Conservation (phyloP, 2,113 vertebrate genomes). For the Lepisosteus oculatus region DNA sequence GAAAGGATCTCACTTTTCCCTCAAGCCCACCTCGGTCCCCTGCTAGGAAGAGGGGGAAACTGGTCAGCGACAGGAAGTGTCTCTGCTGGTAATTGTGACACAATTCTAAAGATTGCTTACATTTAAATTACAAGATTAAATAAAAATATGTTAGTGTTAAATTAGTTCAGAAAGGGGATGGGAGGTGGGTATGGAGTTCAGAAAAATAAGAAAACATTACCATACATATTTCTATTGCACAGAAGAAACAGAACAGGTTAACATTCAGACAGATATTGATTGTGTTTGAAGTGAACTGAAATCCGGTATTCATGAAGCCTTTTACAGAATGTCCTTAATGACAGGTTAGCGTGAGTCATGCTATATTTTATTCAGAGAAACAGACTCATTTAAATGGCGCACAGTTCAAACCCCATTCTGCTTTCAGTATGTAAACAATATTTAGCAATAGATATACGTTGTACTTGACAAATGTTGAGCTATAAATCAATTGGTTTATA, state of each 20-base stretch:
- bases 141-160: no score
- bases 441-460: constrained; percentile 7
- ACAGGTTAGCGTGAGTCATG: neutral
- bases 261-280: neutral
- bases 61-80: no score
- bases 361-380: neutral
- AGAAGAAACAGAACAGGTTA: neutral
- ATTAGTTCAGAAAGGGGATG: neutral
- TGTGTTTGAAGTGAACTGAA: neutral
- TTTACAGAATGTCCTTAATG: neutral
- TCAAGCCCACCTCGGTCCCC: no score
- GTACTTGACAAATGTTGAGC: neutral
- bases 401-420: neutral
- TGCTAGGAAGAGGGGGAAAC: no score
- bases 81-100: no score
- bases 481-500: neutral
- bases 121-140: no score
- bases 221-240: neutral
- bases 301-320: neutral
- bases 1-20: no score
- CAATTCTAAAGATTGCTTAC: no score
- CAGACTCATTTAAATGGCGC: neutral
- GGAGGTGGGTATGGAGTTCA: no score
- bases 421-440: neutral
- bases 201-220: no score